Base-by-base conservation (phyloP, 2,888 invertebrate species). In the Andrena trimmerana region DNA sequence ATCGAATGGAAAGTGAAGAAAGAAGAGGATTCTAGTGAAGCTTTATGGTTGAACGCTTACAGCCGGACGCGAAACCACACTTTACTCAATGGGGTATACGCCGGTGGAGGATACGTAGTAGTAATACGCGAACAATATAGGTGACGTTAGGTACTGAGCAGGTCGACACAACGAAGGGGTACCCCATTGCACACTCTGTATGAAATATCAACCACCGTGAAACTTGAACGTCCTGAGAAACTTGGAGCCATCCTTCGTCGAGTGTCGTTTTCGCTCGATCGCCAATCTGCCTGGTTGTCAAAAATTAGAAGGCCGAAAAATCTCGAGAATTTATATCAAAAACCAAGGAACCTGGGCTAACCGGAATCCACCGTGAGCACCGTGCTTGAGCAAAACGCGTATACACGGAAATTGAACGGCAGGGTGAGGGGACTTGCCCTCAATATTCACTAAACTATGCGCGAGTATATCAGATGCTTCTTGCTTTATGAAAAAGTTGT, bases 171-270 rank as follows among this genome's bases (percentile, higher is more conserved):
- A 87, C 76, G 83, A 87, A 85, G 86, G 89, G 90, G 86, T 89
- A 90, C 90, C 83, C 89, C 88, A 90, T 92, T 91, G 90, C 91
- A 86, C 89, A 83, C 89, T 93, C 90, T 94, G 94, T 94, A 94
- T 94, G 94, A 93, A 94, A 94, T 94, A 94, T 94, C 94, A 94
- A 94, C 93, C 94, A 93, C 92, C 92, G 89, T 93, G 94, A 93
- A 94, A 94, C 91, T 92, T 89, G 94, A 94, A 93, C 93, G 89
- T 89, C 94, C 94, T 94, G 94, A 94, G 94, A 94, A 94, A 93
- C 93, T 92, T 91, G 77, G 90, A 86, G 83, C 90, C 83, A 81
- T 85, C 74, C 78, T 84, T 76, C 65, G 70, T 59, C 79, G 63
- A 69, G 87, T 77, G 78, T 81, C 60, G 70, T 75, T 81, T 76